Conservation (phyloP, 2,888 invertebrate species). For the Spicauda simplicius region DNA sequence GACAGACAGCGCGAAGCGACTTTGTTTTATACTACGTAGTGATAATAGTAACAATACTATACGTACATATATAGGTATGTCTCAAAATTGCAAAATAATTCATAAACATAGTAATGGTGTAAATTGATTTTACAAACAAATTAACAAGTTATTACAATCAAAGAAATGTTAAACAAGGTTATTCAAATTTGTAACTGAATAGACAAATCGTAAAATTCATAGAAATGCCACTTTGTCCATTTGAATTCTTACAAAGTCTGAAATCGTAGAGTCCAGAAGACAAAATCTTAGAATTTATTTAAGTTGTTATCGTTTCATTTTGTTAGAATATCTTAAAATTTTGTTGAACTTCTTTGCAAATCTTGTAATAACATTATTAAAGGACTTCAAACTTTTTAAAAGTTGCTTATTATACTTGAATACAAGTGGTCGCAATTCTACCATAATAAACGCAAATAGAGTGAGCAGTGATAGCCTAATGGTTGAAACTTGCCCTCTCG, state of each 20-base stretch:
- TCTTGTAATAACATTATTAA: background rate
- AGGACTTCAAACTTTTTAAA: background rate
- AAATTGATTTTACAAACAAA: slow-evolving; percentile 9
- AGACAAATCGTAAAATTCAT: background rate
- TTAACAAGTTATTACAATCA: slow-evolving; percentile 1
- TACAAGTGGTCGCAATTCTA: no score
- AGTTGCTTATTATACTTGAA: background rate
- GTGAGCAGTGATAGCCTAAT: no score
- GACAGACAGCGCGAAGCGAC: no score
- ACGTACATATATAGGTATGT: no score
- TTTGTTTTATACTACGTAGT: no score
- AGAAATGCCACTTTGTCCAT: background rate
- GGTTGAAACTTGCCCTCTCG: no score
- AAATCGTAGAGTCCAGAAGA: background rate
- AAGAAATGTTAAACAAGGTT: background rate
- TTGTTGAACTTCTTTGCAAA: background rate
- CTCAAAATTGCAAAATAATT: no score
- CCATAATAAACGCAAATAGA: no score
- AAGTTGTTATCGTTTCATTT: background rate
- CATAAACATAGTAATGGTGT: no score
- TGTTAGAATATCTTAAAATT: background rate
- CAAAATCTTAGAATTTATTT: background rate
- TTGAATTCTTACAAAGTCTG: background rate
- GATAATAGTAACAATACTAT: no score
- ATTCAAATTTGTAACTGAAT: slow-evolving; percentile 7